phyloP scores from a whole-genome alignment of 2,113 vertebrate genomes.

The Oncorhynchus keta region DNA sequence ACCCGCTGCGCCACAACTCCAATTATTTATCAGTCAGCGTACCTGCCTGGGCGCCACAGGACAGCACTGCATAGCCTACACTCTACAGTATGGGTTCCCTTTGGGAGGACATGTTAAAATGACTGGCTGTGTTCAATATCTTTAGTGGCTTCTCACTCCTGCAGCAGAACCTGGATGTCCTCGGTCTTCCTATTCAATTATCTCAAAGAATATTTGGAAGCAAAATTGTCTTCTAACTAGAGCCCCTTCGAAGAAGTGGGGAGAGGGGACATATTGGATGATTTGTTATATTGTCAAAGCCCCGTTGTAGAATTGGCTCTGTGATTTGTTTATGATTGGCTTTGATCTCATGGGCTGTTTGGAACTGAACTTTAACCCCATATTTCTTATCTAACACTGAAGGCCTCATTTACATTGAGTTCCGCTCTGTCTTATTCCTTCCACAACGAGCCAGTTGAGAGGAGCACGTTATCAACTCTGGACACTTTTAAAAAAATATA shows the following conservation, averaged over 20 bases:
- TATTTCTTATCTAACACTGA: not conserved
- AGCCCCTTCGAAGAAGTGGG: not conserved
- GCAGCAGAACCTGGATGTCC: not conserved
- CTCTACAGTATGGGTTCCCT: not conserved
- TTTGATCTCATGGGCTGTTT: not conserved
- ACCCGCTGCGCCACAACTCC: slow-evolving; percentile 23
- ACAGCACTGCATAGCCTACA: slow-evolving; percentile 4
- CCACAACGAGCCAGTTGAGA: not conserved
- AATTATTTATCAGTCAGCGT: slow-evolving; percentile 51
- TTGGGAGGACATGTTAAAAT: too few species aligned
- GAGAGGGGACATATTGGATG: too few species aligned
- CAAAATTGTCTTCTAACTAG: not conserved
- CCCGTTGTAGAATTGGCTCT: too few species aligned
- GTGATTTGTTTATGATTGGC: too few species aligned
- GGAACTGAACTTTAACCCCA: not conserved
- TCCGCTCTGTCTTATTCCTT: not conserved
- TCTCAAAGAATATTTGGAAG: not conserved
- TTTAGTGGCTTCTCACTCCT: not conserved
- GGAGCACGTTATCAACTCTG: not conserved
- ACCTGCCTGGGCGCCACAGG: slow-evolving; percentile 29
- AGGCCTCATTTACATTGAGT: not conserved
- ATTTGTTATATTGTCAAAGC: too few species aligned
- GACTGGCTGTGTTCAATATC: too few species aligned
- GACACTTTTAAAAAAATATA: too few species aligned
- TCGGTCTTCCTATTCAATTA: slow-evolving; percentile 24